These are phyloP conservation scores for Pholis gunnellus DNA, from an alignment of 2,113 vertebrate species.

Conservation along the genomic window DNA sequence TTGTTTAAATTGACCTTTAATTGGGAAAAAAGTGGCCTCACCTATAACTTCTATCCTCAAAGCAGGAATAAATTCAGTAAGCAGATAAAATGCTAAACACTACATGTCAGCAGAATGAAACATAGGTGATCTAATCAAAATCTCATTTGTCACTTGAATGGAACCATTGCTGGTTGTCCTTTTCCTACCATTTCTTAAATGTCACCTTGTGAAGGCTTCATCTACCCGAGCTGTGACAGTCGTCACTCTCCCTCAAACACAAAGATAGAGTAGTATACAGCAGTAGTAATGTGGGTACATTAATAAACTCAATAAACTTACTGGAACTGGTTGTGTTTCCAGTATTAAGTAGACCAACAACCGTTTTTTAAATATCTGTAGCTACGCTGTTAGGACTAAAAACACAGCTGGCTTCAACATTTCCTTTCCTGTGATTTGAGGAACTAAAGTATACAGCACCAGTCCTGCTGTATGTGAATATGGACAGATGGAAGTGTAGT, in stretches of 20 bases:
- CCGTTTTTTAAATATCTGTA: no score
- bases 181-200: slow-evolving; percentile 47
- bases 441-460: neutral
- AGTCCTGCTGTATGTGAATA: neutral
- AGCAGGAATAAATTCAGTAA: neutral
- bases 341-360: neutral
- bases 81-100: neutral
- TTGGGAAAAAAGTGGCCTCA: neutral
- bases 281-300: neutral
- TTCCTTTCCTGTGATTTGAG: neutral
- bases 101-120: neutral
- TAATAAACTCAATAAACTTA: no score
- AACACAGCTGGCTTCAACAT: neutral
- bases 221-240: neutral
- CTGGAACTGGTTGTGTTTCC: neutral
- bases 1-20: neutral
- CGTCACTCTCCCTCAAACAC: neutral
- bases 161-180: slow-evolving; percentile 33
- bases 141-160: slow-evolving; percentile 25
- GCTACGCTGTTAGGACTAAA: neutral
- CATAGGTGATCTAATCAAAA: neutral
- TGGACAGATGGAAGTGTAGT: neutral
- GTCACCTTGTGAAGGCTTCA: slow-evolving; percentile 30
- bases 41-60: neutral
- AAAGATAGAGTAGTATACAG: neutral